Conservation (phyloP, 1,140 invertebrate genomes). For the Drosophila teissieri region DNA sequence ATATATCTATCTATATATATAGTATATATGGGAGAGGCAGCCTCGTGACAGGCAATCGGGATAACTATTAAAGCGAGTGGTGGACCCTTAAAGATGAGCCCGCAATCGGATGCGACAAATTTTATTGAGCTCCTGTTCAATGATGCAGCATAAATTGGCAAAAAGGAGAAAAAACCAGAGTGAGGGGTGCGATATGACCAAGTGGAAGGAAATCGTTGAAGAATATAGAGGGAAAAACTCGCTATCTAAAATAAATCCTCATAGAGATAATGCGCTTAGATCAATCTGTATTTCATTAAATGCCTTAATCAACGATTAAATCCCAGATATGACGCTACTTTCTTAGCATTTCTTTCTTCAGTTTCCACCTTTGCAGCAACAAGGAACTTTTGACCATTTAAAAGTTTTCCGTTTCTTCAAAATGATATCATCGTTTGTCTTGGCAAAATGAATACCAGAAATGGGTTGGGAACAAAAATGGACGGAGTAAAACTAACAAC, state of each 20-base stretch:
- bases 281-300: no score
- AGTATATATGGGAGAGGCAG: constrained; percentile 5
- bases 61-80: constrained; percentile 57
- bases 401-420: constrained; percentile 50
- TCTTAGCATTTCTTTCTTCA: no score
- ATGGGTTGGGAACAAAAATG: constrained; percentile 66
- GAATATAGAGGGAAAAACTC: no score
- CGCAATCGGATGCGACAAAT: constrained; percentile 54
- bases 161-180: background rate
- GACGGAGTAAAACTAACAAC: constrained; percentile 56
- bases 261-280: no score
- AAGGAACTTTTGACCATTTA: constrained; percentile 66
- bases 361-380: constrained; percentile 25
- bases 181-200: no score
- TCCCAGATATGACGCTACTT: no score
- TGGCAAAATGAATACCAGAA: constrained; percentile 57
- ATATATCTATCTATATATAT: background rate
- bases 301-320: no score
- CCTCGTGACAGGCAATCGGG: constrained; percentile 43
- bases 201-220: no score
- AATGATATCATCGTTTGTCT: constrained; percentile 56
- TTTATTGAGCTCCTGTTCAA: constrained; percentile 51
- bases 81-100: constrained; percentile 48
- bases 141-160: constrained; percentile 26
- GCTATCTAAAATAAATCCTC: background rate